phyloP scores from a whole-genome alignment of 2,113 vertebrate genomes.

The Oostethus manadensis region DNA sequence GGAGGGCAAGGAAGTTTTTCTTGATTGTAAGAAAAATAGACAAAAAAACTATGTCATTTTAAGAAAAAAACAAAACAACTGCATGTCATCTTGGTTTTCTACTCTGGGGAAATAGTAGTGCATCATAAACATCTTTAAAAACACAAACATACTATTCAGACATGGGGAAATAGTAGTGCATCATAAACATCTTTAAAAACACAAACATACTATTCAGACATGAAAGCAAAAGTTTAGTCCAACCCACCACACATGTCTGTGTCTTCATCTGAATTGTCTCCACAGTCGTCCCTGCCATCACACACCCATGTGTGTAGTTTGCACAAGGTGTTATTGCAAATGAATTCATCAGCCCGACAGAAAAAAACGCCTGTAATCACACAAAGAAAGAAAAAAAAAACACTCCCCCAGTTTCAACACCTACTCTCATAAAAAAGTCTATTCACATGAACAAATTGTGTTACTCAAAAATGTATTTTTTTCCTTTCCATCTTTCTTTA shows the following conservation, averaged over 20 bases:
- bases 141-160: background rate
- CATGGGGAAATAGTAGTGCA: background rate
- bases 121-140: conserved; percentile 1
- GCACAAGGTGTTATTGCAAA: conserved; percentile 96
- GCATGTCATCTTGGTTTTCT: background rate
- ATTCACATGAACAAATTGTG: background rate
- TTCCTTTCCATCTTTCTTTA: background rate
- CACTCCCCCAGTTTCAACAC: background rate
- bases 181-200: conserved; percentile 3
- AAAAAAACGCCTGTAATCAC: conserved; percentile 75
- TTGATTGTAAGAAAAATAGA: conserved; percentile 59
- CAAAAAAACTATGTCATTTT: conserved; percentile 9
- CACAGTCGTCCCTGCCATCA: conserved; percentile 96
- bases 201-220: conserved; percentile 3
- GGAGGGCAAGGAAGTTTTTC: conserved; percentile 87
- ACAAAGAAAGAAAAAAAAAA: conserved; percentile 9
- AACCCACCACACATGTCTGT: conserved; percentile 85
- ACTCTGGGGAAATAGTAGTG: background rate
- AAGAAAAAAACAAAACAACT: conserved; percentile 1
- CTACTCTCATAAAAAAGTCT: background rate
- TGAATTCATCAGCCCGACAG: conserved; percentile 90
- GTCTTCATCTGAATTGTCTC: conserved; percentile 95
- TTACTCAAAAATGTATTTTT: background rate
- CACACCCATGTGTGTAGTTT: conserved; percentile 94
- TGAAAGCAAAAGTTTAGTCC: conserved; percentile 4